These are phyloP conservation scores for Scartelaos histophorus DNA, from an alignment of 2,113 vertebrate genomes.

Conservation along the genomic window DNA sequence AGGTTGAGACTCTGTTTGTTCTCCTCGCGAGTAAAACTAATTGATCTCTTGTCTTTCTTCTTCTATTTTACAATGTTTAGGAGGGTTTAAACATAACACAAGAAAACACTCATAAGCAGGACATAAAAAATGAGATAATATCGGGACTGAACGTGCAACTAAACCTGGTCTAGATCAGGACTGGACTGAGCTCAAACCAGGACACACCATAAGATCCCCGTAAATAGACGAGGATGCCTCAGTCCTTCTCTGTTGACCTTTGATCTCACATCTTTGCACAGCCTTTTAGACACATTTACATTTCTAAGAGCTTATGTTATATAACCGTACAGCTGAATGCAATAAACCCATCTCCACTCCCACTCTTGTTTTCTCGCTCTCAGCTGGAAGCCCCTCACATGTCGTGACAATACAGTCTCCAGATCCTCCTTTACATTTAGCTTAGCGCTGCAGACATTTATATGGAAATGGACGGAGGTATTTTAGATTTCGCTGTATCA, in stretches of 20 bases:
- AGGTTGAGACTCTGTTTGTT: no score
- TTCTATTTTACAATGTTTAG: no score
- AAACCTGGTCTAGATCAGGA: no score
- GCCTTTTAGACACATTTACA: background rate
- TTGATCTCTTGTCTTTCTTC: no score
- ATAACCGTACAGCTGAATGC: background rate
- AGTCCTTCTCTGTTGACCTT: background rate
- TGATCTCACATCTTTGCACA: background rate
- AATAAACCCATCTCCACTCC: background rate
- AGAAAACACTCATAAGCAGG: no score
- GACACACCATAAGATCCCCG: background rate
- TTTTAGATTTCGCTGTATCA: conserved; percentile 27
- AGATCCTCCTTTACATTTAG: conserved; percentile 1
- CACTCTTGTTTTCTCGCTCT: background rate
- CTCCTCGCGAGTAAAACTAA: no score
- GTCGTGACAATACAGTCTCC: background rate
- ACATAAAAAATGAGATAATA: no score
- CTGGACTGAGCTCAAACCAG: no score
- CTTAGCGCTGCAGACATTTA: conserved; percentile 19
- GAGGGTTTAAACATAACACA: no score
- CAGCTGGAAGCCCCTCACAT: background rate
- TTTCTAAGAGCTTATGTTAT: background rate
- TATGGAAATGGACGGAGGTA: conserved; percentile 11
- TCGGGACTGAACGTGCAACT: no score
- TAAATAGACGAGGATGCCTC: background rate